phyloP scores from a whole-genome alignment of 2,888 invertebrate species.

The Leptinotarsa juncta region DNA sequence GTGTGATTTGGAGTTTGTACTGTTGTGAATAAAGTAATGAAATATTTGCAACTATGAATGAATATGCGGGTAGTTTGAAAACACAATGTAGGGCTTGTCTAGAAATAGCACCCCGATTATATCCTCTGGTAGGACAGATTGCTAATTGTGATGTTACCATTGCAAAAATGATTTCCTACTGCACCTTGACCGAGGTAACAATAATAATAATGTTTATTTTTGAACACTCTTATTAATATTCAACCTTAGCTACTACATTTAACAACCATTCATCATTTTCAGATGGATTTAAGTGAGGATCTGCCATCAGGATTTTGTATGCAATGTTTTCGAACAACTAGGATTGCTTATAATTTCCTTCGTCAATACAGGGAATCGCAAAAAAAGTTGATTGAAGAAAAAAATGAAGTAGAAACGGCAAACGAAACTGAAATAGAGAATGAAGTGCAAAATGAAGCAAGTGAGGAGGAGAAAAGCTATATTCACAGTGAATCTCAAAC shows the following conservation, averaged over 20 bases:
- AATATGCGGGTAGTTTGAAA: slow-evolving; percentile 7
- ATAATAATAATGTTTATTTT: background rate
- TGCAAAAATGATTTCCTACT: slow-evolving; percentile 3
- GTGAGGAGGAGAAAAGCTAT: background rate
- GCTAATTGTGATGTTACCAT: slow-evolving; percentile 16
- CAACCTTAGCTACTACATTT: background rate
- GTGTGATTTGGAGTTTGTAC: background rate
- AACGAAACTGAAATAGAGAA: background rate
- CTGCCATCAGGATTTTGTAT: slow-evolving; percentile 4
- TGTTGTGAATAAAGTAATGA: background rate
- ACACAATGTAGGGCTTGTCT: slow-evolving; percentile 6
- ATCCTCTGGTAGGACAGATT: background rate
- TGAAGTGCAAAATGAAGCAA: background rate
- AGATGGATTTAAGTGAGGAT: background rate
- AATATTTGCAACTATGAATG: background rate
- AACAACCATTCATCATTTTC: background rate
- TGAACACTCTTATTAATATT: background rate
- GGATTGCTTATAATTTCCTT: slow-evolving; percentile 6
- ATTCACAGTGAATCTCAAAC: too few species aligned
- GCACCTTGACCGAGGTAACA: slow-evolving; percentile 1
- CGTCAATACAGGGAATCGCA: slow-evolving; percentile 10
- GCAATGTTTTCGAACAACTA: slow-evolving; percentile 6
- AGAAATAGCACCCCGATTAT: background rate
- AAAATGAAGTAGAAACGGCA: background rate
- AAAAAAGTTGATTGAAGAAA: background rate